Evolutionary conservation across 2,888 invertebrate genomes (phyloP).

Genomic region (Spilarctia lutea): DNA sequence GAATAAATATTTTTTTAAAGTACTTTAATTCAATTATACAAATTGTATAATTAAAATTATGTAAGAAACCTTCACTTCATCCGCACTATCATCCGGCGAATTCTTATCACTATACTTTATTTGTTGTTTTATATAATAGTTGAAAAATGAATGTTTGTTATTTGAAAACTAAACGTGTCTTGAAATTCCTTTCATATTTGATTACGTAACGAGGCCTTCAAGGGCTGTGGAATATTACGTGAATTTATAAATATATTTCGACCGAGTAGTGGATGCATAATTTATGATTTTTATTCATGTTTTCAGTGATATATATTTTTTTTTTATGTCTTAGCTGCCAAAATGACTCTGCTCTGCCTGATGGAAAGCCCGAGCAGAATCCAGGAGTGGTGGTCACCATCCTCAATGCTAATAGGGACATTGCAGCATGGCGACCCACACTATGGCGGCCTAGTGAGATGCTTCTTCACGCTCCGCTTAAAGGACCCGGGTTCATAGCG

Average conservation of each 20-base stretch:
- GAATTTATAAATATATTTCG: constrained; percentile 1
- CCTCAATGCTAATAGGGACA: too few species aligned
- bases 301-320: background rate
- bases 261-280: background rate
- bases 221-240: background rate
- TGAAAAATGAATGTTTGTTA: constrained; percentile 11
- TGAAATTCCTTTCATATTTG: constrained; percentile 26
- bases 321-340: too few species aligned
- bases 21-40: constrained; percentile 30
- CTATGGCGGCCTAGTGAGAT: too few species aligned
- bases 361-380: too few species aligned
- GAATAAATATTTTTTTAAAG: background rate
- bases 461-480: too few species aligned
- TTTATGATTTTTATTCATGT: background rate
- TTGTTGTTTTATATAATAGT: constrained; percentile 34
- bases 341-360: too few species aligned
- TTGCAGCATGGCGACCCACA: too few species aligned
- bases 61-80: constrained; percentile 55
- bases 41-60: constrained; percentile 25
- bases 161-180: constrained; percentile 22
- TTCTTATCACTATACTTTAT: constrained; percentile 51
- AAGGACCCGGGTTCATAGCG: too few species aligned
- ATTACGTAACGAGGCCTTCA: constrained; percentile 9
- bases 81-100: constrained; percentile 60
- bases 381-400: too few species aligned